phyloP scores from a whole-genome alignment of 2,113 vertebrate genomes.

The Anguilla japonica region DNA sequence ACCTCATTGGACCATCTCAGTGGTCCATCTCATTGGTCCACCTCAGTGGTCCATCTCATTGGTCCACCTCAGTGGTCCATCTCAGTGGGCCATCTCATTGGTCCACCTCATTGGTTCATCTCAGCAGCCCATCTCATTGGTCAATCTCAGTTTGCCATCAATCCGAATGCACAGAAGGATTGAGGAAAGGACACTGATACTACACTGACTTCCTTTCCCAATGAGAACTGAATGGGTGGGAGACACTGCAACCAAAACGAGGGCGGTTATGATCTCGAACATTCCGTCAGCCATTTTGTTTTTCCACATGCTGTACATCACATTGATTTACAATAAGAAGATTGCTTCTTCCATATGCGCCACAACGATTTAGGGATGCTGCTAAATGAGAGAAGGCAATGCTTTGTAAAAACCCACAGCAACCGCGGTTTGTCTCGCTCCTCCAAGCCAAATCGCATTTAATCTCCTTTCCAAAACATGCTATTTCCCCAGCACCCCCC shows the following conservation, averaged over 20 bases:
- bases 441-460: not conserved
- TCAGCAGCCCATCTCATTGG: not conserved
- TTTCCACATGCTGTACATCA: not conserved
- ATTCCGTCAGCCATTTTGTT: not conserved
- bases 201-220: not conserved
- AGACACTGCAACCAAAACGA: not conserved
- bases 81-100: not conserved
- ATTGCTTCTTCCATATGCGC: not conserved
- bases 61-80: not conserved
- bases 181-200: not conserved
- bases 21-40: not conserved
- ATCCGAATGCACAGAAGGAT: not conserved
- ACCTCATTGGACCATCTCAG: not conserved
- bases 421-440: not conserved
- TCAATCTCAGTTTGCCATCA: not conserved
- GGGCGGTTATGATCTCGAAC: not conserved
- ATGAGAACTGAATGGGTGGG: not conserved
- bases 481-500: not conserved
- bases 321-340: not conserved
- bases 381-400: constrained; percentile 1
- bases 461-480: not conserved
- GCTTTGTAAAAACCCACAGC: not conserved
- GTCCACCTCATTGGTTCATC: not conserved
- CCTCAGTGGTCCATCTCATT: not conserved
- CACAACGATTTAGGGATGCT: not conserved